A percentile compares a stretch with the other conserved stretches of the same genome.
Conservation (phyloP, 1,140 invertebrate species). For the Drosophila sulfurigaster region DNA sequence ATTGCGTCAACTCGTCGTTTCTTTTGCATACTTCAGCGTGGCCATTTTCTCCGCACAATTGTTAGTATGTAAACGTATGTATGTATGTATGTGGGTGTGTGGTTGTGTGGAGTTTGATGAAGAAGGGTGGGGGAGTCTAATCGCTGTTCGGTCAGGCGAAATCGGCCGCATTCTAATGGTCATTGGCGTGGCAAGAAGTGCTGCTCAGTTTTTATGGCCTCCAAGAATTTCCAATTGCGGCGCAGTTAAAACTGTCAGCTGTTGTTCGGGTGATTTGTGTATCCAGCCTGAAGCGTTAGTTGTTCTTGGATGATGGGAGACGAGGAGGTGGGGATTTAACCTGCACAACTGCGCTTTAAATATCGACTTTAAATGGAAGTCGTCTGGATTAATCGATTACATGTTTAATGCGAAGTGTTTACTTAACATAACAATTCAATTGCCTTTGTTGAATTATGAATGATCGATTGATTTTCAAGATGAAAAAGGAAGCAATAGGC, state of each 20-base stretch:
- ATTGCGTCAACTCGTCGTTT: conserved; percentile 20
- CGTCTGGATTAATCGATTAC: background rate
- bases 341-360: conserved; percentile 5
- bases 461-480: conserved; percentile 15
- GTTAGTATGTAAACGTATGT: conserved; percentile 2
- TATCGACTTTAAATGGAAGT: conserved; percentile 8
- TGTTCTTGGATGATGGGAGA: too few species aligned
- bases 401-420: background rate
- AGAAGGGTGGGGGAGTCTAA: conserved; percentile 8
- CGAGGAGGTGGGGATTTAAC: background rate
- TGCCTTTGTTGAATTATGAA: background rate
- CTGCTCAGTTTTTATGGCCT: conserved; percentile 55
- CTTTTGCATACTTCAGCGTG: background rate
- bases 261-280: conserved; percentile 59
- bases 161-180: conserved; percentile 49
- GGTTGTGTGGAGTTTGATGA: background rate
- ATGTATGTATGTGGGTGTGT: conserved; percentile 11
- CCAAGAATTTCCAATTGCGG: conserved; percentile 60
- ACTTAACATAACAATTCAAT: conserved; percentile 9
- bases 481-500: background rate
- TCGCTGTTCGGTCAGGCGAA: conserved; percentile 31
- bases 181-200: conserved; percentile 27
- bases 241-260: conserved; percentile 59
- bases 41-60: background rate
- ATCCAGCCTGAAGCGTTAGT: background rate